Conservation (phyloP, 1,140 invertebrate species). For the Telenomus remus region DNA sequence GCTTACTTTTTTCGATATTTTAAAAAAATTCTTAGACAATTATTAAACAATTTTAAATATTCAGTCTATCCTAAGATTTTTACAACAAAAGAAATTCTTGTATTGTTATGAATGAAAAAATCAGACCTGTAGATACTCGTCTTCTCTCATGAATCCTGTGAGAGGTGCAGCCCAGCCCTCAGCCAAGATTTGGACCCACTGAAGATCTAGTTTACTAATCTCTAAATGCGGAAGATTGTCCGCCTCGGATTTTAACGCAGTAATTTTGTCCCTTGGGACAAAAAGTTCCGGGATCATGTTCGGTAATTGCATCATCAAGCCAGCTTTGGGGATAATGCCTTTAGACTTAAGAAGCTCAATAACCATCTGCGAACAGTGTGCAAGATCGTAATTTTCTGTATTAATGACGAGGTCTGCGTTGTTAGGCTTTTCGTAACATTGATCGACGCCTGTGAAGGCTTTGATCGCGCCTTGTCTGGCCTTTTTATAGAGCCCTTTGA, state of each 20-base stretch:
- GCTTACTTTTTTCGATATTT: too few species aligned
- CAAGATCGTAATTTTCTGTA: constrained; percentile 85
- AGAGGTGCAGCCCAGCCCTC: constrained; percentile 98
- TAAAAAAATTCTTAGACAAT: too few species aligned
- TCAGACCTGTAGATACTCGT: constrained; percentile 85
- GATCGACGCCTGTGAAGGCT: constrained; percentile 97
- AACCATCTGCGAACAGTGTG: constrained; percentile 87
- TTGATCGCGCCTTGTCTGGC: constrained; percentile 94
- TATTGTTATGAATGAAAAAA: background rate
- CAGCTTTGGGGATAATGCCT: constrained; percentile 76
- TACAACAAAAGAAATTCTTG: too few species aligned
- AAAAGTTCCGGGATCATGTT: constrained; percentile 85
- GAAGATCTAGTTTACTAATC: constrained; percentile 90
- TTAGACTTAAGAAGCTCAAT: constrained; percentile 84
- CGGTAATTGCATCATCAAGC: constrained; percentile 67
- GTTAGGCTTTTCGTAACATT: constrained; percentile 92
- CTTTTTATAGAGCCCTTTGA: constrained; percentile 98
- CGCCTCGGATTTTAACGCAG: constrained; percentile 81
- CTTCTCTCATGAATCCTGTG: constrained; percentile 96
- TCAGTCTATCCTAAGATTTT: too few species aligned
- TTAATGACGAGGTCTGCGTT: constrained; percentile 91
- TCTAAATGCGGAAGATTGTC: constrained; percentile 80
- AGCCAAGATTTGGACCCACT: constrained; percentile 95
- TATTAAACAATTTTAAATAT: too few species aligned
- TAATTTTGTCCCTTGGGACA: constrained; percentile 80